These are phyloP conservation scores for Limnephilus auricula DNA, from an alignment of 2,888 invertebrate genomes.

Conservation along the genomic window DNA sequence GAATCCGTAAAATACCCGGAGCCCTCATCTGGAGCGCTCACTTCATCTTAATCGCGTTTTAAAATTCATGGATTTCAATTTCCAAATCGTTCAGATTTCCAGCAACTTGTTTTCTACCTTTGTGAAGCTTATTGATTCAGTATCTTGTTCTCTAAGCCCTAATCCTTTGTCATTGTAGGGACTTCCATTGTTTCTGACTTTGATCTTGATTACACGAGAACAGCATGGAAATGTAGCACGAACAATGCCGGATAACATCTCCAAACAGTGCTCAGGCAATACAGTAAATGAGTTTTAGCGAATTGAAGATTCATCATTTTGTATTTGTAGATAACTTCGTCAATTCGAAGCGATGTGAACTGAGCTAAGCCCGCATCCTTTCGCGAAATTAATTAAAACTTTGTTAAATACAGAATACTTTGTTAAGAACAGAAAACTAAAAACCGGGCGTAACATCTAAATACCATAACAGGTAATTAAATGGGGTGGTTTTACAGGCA, in stretches of 20 bases:
- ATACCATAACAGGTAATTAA: not conserved
- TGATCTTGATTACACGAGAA: slow-evolving; percentile 36
- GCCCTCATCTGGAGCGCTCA: not conserved
- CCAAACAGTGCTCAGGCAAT: slow-evolving; percentile 29
- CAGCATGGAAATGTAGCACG: slow-evolving; percentile 23
- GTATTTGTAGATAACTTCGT: not conserved
- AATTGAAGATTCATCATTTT: slow-evolving; percentile 33
- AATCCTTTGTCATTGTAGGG: slow-evolving; percentile 28
- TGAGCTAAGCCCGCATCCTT: not conserved
- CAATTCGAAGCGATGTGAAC: not conserved
- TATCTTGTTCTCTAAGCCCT: slow-evolving; percentile 26
- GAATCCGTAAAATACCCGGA: not conserved
- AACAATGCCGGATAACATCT: slow-evolving; percentile 31
- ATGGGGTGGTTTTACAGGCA: not conserved
- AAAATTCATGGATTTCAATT: slow-evolving; percentile 15
- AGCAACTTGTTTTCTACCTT: slow-evolving; percentile 35
- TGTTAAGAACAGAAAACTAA: slow-evolving; percentile 3
- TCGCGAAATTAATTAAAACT: not conserved
- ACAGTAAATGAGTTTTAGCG: slow-evolving; percentile 38
- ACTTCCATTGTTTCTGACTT: slow-evolving; percentile 21
- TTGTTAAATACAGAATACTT: not conserved
- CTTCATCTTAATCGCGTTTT: slow-evolving; percentile 10
- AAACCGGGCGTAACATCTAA: not conserved
- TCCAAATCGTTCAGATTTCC: slow-evolving; percentile 30
- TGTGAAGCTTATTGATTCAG: slow-evolving; percentile 36